A percentile compares a stretch with the other conserved stretches of the same genome.
phyloP scores from a whole-genome alignment of 2,113 vertebrate species.

The Strix uralensis region DNA sequence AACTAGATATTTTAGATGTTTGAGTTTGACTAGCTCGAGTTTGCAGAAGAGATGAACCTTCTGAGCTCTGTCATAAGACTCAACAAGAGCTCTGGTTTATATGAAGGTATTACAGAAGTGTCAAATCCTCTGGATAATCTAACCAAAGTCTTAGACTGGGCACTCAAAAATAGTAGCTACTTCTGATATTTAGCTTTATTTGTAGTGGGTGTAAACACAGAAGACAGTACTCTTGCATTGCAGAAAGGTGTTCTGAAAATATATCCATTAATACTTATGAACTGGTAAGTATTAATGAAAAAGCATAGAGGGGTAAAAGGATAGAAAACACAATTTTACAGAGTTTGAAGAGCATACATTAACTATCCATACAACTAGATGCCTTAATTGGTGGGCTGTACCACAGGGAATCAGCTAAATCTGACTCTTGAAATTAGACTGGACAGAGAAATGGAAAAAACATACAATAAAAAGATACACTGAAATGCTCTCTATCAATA shows the following conservation, averaged over 20 bases:
- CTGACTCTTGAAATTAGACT: neutral
- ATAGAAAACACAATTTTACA: neutral
- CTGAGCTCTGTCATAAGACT: neutral
- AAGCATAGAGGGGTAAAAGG: neutral
- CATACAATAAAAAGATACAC: neutral
- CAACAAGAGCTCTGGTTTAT: neutral
- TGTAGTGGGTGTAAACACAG: neutral
- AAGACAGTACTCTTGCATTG: neutral
- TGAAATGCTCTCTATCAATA: neutral
- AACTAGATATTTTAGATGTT: neutral
- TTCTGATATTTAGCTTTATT: neutral
- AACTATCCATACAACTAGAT: neutral
- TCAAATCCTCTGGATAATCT: neutral
- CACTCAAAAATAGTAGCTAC: neutral
- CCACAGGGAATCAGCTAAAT: neutral
- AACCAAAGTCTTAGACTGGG: neutral
- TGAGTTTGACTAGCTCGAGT: neutral
- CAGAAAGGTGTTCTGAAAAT: neutral
- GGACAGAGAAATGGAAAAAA: neutral
- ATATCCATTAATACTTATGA: neutral
- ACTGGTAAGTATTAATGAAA: neutral
- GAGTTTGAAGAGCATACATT: neutral
- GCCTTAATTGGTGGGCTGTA: neutral
- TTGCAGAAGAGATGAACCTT: neutral
- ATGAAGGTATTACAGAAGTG: neutral